Conservation (phyloP, 2,113 vertebrate genomes). For the Machaerirhynchus nigripectus region DNA sequence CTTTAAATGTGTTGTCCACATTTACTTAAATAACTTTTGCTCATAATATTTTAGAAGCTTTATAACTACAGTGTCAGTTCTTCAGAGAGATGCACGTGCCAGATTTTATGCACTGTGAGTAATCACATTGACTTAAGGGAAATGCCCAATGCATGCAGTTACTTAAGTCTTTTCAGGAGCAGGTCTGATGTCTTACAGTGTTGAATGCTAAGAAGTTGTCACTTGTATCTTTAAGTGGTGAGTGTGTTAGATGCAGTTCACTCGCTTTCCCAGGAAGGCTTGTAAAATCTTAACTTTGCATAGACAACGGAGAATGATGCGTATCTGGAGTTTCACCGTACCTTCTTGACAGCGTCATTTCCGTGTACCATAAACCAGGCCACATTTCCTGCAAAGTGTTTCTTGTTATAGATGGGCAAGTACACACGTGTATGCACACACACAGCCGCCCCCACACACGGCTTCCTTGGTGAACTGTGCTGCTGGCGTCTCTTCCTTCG, state of each 20-base stretch:
- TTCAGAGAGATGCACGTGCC: background rate
- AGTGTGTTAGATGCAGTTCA: background rate
- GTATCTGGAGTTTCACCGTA: fast-evolving
- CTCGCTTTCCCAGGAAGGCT: background rate
- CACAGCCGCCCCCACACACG: fast-evolving
- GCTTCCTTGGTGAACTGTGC: background rate
- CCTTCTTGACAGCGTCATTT: background rate
- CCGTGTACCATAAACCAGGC: fast-evolving
- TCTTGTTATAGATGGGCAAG: background rate
- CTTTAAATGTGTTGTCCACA: background rate
- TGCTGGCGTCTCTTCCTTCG: background rate
- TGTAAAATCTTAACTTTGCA: background rate
- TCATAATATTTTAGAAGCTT: background rate
- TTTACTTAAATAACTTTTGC: background rate
- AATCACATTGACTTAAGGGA: background rate
- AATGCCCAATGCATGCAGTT: background rate
- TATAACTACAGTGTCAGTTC: background rate
- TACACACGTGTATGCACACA: fast-evolving
- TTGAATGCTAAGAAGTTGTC: background rate
- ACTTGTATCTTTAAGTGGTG: background rate
- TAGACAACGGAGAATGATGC: background rate
- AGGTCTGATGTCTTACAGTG: background rate
- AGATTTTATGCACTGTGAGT: background rate
- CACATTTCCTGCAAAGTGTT: background rate
- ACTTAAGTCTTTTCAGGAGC: background rate